Evolutionary conservation across 2,113 vertebrate genomes (phyloP).

Genomic region (Tamias sibiricus): DNA sequence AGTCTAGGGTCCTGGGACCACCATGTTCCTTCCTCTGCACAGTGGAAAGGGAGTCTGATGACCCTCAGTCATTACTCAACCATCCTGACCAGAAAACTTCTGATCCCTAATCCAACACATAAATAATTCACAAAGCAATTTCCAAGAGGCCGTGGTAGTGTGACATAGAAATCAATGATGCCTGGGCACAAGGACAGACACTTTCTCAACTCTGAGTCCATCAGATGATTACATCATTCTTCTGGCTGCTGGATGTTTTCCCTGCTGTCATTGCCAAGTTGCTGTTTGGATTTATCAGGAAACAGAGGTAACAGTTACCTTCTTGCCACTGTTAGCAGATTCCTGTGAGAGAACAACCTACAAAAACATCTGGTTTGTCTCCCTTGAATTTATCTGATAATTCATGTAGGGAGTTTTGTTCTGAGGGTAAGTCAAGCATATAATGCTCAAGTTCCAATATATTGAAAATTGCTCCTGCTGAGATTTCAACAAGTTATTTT

Average conservation of each 20-base stretch:
- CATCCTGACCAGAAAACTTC: background rate
- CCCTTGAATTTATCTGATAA: constrained; percentile 67
- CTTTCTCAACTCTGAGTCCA: background rate
- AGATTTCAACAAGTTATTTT: constrained; percentile 66
- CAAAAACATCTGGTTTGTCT: constrained; percentile 63
- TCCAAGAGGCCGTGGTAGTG: background rate
- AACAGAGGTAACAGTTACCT: constrained; percentile 59
- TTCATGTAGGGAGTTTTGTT: constrained; percentile 66
- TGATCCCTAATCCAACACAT: background rate
- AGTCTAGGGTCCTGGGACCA: background rate
- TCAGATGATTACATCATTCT: constrained; percentile 58
- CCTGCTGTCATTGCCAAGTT: constrained; percentile 29
- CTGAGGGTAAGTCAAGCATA: background rate
- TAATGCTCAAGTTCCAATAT: constrained; percentile 56
- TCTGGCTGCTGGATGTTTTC: constrained; percentile 45
- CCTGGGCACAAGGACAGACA: background rate
- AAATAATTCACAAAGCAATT: constrained; percentile 70
- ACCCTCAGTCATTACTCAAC: background rate
- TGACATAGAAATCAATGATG: constrained; percentile 50
- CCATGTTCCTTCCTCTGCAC: background rate
- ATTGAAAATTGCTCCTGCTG: constrained; percentile 55
- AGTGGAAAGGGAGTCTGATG: background rate
- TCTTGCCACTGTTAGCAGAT: constrained; percentile 24
- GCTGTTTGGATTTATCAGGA: constrained; percentile 60
- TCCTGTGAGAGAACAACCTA: constrained; percentile 62